Evolutionary conservation across 2,113 vertebrate species (phyloP), one percentile per base, ranked within the genome.

Genomic region (Lutjanus erythropterus): DNA sequence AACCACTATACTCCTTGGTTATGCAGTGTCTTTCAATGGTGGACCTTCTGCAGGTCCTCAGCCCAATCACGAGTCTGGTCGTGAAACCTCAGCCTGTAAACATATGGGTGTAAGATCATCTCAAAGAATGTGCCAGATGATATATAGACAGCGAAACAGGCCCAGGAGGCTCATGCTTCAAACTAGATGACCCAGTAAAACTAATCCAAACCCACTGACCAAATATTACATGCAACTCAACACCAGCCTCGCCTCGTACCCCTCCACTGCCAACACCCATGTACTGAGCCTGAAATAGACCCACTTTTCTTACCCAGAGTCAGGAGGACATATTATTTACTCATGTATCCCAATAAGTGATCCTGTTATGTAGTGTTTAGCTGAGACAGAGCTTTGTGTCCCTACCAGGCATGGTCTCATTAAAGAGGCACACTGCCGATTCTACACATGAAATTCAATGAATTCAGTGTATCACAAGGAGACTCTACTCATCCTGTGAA

Each of bases 251-350:
- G 41, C 53, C 42, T 31, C n/a, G 12, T 9, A 75, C 62, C 71
- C 37, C 49, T 68, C 64, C 10, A 37, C 41, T 56, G 60, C 80
- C 64, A 78, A 41, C 60, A 69, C 44, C 64, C 81, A 69, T 78
- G 27, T 86, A 86, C 80, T 37, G 55, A 46, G 85, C 89, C 87
- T 81, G 78, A 94, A 95, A 95, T 95, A 95, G 93, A 79, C 61
- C 65, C 56, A 56, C 72, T 74, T 75, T 58, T 68, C 71, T 82
- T 77, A 69, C 79, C 70, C 69, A 42, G 62, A 82, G 80, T 72
- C 78, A 84, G 59, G 53, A 59, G 56, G n/a, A 52, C 33, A 56
- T 35, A 49, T 66, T 66, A 71, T 69, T 52, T 69, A 47, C 64
- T 61, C 25, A 39, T 33, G 35, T 46, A 46, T 66, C 25, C 23